Conservation (phyloP, 2,888 invertebrate genomes). For the Spatulosminthurus flaviceps region DNA sequence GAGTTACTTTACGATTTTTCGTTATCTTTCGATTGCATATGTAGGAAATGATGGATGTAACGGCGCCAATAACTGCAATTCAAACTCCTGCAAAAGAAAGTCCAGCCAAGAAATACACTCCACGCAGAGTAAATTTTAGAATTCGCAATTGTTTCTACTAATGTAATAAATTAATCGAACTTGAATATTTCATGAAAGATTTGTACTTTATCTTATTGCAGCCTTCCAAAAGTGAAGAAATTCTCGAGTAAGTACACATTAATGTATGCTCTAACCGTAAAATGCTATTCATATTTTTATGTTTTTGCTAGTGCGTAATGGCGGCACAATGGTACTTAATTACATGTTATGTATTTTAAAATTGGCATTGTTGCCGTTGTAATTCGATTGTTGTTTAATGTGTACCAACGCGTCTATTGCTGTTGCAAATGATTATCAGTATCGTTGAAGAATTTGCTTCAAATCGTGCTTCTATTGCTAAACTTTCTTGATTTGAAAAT, state of each 20-base stretch:
- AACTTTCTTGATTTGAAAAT: too few relatives aligned
- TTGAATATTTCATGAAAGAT: not conserved
- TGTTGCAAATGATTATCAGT: too few relatives aligned
- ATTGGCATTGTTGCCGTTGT: not conserved
- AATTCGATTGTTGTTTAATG: too few relatives aligned
- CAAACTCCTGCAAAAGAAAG: slow-evolving; percentile 57
- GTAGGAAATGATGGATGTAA: slow-evolving; percentile 64
- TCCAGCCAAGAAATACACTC: slow-evolving; percentile 57
- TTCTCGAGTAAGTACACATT: slow-evolving; percentile 42
- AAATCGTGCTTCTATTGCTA: too few relatives aligned
- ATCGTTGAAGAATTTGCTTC: too few relatives aligned
- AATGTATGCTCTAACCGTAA: too few relatives aligned
- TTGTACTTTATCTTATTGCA: slow-evolving; percentile 33
- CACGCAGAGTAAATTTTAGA: slow-evolving; percentile 58
- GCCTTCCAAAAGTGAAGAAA: slow-evolving; percentile 60
- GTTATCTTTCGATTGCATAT: not conserved
- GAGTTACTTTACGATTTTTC: not conserved
- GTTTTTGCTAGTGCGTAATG: too few relatives aligned
- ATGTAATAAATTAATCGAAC: not conserved
- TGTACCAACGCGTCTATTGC: too few relatives aligned
- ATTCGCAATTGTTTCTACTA: slow-evolving; percentile 17
- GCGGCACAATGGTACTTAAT: not conserved
- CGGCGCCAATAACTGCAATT: slow-evolving; percentile 62
- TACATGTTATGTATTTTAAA: not conserved
- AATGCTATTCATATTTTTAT: too few relatives aligned